These are phyloP conservation scores for Lasiommata megera DNA, from an alignment of 2,888 invertebrate species.

Conservation along the genomic window DNA sequence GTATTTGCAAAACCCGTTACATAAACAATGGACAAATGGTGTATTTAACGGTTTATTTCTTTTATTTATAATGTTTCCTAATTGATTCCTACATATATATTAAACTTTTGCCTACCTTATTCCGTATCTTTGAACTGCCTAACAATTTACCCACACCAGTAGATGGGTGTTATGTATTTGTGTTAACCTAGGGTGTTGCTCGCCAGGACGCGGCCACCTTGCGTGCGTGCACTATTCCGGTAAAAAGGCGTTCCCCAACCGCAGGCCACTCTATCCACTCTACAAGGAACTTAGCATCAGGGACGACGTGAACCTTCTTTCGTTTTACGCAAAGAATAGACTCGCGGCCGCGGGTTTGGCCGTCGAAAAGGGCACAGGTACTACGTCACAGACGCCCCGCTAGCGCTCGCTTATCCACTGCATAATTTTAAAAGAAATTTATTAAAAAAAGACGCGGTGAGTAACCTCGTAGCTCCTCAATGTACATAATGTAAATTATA, in stretches of 20 bases:
- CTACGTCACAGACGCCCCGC: constrained; percentile 56
- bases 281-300: constrained; percentile 88
- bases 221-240: constrained; percentile 92
- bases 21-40: background rate
- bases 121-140: constrained; percentile 34
- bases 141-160: constrained; percentile 55
- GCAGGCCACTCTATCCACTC: constrained; percentile 87
- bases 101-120: constrained; percentile 13
- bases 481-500: constrained; percentile 10
- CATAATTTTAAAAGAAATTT: constrained; percentile 63
- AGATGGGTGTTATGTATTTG: constrained; percentile 49
- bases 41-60: background rate
- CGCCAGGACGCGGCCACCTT: constrained; percentile 89
- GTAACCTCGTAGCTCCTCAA: constrained; percentile 36
- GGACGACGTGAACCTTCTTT: constrained; percentile 92
- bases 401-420: constrained; percentile 70
- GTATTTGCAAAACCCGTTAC: constrained; percentile 30
- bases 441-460: constrained; percentile 47
- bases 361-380: constrained; percentile 77
- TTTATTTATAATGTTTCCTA: background rate
- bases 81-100: background rate
- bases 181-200: constrained; percentile 70
- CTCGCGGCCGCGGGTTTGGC: constrained; percentile 83
- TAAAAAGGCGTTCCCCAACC: constrained; percentile 88
- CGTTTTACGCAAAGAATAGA: constrained; percentile 92